Conservation (phyloP, 2,888 invertebrate species). For the Choreutis nemorana region DNA sequence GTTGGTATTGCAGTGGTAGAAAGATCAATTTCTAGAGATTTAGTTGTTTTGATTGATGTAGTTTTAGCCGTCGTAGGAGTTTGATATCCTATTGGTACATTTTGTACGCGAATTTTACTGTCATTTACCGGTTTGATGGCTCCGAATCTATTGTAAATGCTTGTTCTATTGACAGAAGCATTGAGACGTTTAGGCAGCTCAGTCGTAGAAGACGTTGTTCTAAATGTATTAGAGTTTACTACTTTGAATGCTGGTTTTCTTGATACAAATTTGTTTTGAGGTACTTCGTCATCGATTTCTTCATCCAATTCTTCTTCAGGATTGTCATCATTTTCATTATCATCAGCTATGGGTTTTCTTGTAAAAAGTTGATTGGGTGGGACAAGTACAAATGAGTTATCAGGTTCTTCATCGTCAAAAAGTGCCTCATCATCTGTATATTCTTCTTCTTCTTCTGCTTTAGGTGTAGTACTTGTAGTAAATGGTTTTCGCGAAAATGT, state of each 20-base stretch:
- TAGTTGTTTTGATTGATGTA: conserved; percentile 11
- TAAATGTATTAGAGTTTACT: conserved; percentile 50
- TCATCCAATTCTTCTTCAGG: conserved; percentile 10
- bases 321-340: conserved; percentile 18
- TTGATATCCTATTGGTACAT: conserved; percentile 46
- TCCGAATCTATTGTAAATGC: conserved; percentile 31
- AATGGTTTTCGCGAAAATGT: conserved; percentile 46
- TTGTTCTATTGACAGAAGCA: conserved; percentile 34
- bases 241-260: conserved; percentile 35
- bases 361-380: conserved; percentile 51
- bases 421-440: conserved; percentile 26
- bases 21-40: conserved; percentile 3
- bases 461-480: conserved; percentile 48
- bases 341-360: conserved; percentile 34
- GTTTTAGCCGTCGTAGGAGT: conserved; percentile 16
- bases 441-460: conserved; percentile 41
- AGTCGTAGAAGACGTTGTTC: conserved; percentile 48
- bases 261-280: conserved; percentile 21
- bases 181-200: conserved; percentile 34
- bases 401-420: conserved; percentile 44
- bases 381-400: conserved; percentile 46
- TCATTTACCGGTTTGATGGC: conserved; percentile 31
- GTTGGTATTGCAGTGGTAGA: conserved; percentile 17
- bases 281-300: conserved; percentile 4
- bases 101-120: conserved; percentile 47